A percentile compares a stretch with the other conserved stretches of the same genome.
phyloP scores from a whole-genome alignment of 2,113 vertebrate genomes.

The Nothoprocta perdicaria region DNA sequence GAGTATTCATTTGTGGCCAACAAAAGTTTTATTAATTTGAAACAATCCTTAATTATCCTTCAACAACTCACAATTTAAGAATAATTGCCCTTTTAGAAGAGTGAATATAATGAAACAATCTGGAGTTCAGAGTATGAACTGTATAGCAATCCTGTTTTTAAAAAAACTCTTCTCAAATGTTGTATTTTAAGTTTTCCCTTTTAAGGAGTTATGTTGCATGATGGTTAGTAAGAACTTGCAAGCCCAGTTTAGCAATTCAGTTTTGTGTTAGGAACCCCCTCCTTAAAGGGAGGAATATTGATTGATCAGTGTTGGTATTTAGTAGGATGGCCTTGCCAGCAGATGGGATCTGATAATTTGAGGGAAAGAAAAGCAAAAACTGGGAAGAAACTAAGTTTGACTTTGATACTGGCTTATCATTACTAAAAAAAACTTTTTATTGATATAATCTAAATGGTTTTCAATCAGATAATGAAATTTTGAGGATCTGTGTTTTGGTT shows the following conservation, averaged over 20 bases:
- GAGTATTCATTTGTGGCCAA: slow-evolving; percentile 11
- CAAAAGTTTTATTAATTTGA: slow-evolving; percentile 23
- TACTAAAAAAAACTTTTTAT: neutral
- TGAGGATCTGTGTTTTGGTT: neutral
- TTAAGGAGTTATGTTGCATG: neutral
- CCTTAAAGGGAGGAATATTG: neutral
- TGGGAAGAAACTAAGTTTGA: neutral
- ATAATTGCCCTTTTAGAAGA: slow-evolving; percentile 15
- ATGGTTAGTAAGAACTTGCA: neutral
- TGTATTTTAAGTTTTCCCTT: neutral
- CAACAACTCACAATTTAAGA: neutral
- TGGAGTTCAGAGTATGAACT: neutral
- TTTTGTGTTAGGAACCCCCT: neutral
- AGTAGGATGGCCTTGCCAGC: neutral
- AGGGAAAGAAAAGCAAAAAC: neutral
- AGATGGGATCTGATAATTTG: neutral
- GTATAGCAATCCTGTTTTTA: accelerated
- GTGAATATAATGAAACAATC: neutral
- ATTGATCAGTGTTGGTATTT: neutral
- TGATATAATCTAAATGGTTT: neutral
- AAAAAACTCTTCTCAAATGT: neutral
- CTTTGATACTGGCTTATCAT: neutral
- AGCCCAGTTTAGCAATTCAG: neutral
- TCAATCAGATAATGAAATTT: neutral
- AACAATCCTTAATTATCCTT: slow-evolving; percentile 35